Evolutionary conservation across 2,113 vertebrate genomes (phyloP), one percentile per base, ranked within the genome.

Genomic region (Rhombomys opimus): DNA sequence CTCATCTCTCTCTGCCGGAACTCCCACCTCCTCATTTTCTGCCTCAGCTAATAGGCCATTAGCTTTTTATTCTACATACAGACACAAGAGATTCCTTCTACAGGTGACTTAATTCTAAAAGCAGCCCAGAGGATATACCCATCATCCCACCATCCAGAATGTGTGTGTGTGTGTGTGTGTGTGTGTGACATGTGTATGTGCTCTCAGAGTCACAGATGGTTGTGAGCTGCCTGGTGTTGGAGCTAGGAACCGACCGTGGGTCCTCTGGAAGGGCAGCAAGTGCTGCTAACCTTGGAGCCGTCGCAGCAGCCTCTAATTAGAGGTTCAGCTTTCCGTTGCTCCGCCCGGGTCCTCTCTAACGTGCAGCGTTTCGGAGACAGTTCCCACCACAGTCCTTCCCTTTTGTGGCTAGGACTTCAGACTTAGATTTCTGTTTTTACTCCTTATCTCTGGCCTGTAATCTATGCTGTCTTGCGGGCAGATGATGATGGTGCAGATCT

Each of bases 401-500:
- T 18, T 84, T 52, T 92, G 80, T 92, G 82, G 41, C 87, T 87
- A 7, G 84, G 59, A 54, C 67, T 87, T 90, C 78, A 76, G 59
- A 68, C 27, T 70, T 25, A 15, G 6, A 86, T 68, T 80, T 91
- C 57, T 57, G 65, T 94, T 87, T 80, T n/a, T 91, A 22, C 59
- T 96, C 25, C 52, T 90, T 87, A 13, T 46, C 89, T 90, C 90
- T 68, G n/a, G 67, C 7, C 87, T 93, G 25, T 84, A 61, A 91
- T 54, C 67, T 87, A 90, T 73, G 35, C 90, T 70, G 4, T 57
- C 12, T 63, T 87, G 59, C 73, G 65, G 72, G 72, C 63, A 73
- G 95, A 25, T 27, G 80, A 35, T 82, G 88, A 89, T 96, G 90
- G 94, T 54, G 46, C 54, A 94, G 78, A 95, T 86, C 94, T 95